Evolutionary conservation across 2,797 vertebrate species (phyloP).

Genomic region (Falco columbarius): DNA sequence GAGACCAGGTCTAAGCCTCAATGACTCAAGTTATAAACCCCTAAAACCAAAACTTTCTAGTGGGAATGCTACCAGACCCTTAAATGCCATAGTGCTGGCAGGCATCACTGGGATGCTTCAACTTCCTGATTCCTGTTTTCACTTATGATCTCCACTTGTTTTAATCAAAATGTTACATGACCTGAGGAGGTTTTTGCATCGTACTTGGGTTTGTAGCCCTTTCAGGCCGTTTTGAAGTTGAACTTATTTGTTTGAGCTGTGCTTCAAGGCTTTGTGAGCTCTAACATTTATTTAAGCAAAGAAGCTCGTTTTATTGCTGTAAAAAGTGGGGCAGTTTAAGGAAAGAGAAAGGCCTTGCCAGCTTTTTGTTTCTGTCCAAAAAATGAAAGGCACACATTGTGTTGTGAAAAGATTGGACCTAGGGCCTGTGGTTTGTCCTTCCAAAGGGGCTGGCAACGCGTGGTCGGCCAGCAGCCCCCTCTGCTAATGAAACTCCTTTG

Average conservation of each 20-base stretch:
- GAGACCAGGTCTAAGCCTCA: background rate
- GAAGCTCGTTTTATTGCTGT: constrained; percentile 1
- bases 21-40: background rate
- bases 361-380: background rate
- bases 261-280: background rate
- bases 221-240: background rate
- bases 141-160: background rate
- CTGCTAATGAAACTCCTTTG: background rate
- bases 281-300: constrained; percentile 36
- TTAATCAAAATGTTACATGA: background rate
- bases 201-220: background rate
- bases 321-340: background rate
- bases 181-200: background rate
- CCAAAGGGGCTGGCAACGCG: background rate
- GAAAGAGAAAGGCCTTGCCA: background rate
- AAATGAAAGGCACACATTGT: background rate
- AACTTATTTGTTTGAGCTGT: constrained; percentile 12
- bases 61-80: background rate
- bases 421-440: background rate
- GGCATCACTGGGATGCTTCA: rapidly evolving
- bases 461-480: background rate
- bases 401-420: background rate
- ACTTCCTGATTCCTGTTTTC: background rate
- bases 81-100: background rate
- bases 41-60: background rate